Percentiles rank a stretch among this genome's conserved stretches.
Conservation (phyloP, 2,113 vertebrate species). For the human (Homo sapiens) region DNA sequence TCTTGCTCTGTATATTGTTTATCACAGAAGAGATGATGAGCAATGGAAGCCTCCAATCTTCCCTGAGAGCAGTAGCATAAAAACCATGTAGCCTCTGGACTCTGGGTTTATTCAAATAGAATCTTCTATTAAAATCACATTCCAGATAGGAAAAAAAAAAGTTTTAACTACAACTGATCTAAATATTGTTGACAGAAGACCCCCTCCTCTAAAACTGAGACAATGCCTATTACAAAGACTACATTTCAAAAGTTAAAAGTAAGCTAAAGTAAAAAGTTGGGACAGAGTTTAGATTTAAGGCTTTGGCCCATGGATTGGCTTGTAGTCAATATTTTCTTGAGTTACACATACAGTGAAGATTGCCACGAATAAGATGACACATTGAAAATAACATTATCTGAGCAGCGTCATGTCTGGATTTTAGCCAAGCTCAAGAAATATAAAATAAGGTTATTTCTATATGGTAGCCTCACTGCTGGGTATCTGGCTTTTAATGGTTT, state of each 20-base stretch:
- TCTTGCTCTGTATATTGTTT: not conserved
- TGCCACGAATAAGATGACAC: conserved; percentile 37
- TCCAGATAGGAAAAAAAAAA: not conserved
- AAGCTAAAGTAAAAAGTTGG: not conserved
- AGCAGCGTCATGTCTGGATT: conserved; percentile 16
- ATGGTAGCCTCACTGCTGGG: not conserved
- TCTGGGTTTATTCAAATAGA: not conserved
- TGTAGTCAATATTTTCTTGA: conserved; percentile 28
- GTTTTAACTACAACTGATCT: not conserved
- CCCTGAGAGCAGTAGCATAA: not conserved
- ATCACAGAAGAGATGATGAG: not conserved
- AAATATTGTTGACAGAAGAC: not conserved
- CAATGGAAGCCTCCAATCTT: not conserved
- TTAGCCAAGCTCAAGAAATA: conserved; percentile 32
- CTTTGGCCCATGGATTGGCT: not conserved
- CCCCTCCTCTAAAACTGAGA: not conserved
- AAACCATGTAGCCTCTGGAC: not conserved
- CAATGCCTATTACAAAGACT: not conserved
- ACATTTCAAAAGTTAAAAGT: not conserved
- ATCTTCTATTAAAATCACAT: not conserved
- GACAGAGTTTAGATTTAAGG: not conserved
- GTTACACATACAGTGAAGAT: not conserved
- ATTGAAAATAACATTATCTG: conserved; percentile 39
- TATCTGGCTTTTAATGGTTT: conserved; percentile 48
- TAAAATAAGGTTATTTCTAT: conserved; percentile 46